A percentile compares a stretch with the other conserved stretches of the same genome.
phyloP scores from a whole-genome alignment of 1,140 invertebrate species.

The Diabrotica undecimpunctata region DNA sequence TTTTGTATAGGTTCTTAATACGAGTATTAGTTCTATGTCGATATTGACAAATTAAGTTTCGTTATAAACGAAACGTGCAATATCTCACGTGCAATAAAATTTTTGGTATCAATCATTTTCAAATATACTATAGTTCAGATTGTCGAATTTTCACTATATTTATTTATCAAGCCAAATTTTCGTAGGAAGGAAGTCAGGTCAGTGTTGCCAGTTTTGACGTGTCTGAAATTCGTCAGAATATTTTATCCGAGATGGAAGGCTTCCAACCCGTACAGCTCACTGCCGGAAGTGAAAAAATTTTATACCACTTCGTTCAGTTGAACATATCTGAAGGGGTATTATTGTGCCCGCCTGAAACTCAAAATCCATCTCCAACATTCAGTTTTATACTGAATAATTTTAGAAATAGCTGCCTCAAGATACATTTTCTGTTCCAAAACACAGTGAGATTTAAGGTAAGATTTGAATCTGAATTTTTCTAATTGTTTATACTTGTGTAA shows the following conservation, averaged over 20 bases:
- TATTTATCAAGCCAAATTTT: neutral
- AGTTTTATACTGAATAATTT: constrained; percentile 64
- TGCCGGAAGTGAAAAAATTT: constrained; percentile 60
- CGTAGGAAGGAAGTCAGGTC: constrained; percentile 60
- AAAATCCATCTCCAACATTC: constrained; percentile 49
- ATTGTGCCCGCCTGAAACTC: constrained; percentile 56
- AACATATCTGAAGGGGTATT: constrained; percentile 64
- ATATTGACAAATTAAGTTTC: too few species aligned
- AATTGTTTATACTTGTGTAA: neutral
- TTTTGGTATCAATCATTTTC: too few species aligned
- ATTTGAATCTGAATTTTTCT: neutral
- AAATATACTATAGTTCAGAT: too few species aligned
- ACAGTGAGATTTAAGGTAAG: constrained; percentile 60
- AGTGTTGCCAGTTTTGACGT: constrained; percentile 61
- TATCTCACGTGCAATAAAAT: too few species aligned
- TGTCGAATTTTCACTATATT: too few species aligned
- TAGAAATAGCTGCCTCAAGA: constrained; percentile 61
- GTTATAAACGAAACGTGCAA: too few species aligned
- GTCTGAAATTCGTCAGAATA: constrained; percentile 65
- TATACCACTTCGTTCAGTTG: constrained; percentile 66
- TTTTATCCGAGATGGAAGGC: constrained; percentile 68
- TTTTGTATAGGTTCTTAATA: neutral
- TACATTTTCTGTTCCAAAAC: constrained; percentile 67
- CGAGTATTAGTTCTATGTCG: too few species aligned
- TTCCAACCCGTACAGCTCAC: constrained; percentile 61